Conservation (phyloP, 2,888 invertebrate genomes). For the Caenorhabditis panamensis region DNA sequence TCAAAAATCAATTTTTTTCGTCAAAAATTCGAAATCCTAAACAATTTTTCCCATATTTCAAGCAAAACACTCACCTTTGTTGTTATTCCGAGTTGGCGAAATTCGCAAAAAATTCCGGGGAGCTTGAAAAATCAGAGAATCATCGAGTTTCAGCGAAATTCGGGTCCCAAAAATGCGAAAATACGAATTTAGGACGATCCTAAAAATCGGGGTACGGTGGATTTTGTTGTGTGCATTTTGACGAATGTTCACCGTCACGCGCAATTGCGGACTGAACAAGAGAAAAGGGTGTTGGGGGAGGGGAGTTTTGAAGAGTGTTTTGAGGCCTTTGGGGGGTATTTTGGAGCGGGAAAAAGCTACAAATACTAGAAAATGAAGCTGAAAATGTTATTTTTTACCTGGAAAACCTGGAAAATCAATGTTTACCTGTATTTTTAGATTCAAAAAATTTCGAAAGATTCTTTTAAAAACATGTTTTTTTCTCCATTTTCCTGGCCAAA, state of each 20-base stretch:
- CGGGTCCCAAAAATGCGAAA: constrained; percentile 39
- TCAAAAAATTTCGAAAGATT: neutral
- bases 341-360: neutral
- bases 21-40: constrained; percentile 20
- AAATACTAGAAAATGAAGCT: neutral
- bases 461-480: neutral
- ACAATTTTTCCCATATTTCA: neutral
- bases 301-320: neutral
- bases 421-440: neutral
- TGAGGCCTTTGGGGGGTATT: neutral
- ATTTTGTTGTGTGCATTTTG: constrained; percentile 6
- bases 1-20: neutral
- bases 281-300: neutral
- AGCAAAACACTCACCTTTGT: constrained; percentile 26
- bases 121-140: constrained; percentile 38
- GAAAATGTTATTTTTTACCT: too few relatives aligned
- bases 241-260: constrained; percentile 23
- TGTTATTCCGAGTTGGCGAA: constrained; percentile 32
- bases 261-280: constrained; percentile 19
- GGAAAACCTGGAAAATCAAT: neutral
- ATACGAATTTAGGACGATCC: constrained; percentile 34
- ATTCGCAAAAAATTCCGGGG: constrained; percentile 20
- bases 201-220: constrained; percentile 49
- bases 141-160: constrained; percentile 41
- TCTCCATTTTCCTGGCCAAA: neutral